phyloP scores from a whole-genome alignment of 1,140 invertebrate species.

The Bilobella aurantiaca region DNA sequence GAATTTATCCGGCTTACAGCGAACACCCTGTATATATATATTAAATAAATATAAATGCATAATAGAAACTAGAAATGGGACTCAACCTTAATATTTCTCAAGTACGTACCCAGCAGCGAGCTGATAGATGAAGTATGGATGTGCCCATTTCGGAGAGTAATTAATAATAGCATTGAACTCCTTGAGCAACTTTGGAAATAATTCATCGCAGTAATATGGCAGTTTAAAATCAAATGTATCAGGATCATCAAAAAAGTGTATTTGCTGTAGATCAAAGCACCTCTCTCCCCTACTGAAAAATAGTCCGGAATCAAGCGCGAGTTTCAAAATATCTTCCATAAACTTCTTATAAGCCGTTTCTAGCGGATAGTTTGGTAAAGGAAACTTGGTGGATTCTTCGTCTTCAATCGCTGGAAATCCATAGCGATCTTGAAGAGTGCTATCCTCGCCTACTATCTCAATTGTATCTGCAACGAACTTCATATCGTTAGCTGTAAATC shows the following conservation, averaged over 20 bases:
- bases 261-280: not conserved
- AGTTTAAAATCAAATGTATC: conserved; percentile 9
- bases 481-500: not conserved
- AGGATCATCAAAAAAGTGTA: conserved; percentile 4
- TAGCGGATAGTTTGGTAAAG: not conserved
- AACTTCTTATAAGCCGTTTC: not conserved
- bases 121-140: conserved; percentile 11
- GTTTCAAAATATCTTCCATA: not conserved
- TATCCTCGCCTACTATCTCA: not conserved
- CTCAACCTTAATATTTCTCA: too few relatives aligned
- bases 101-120: not conserved
- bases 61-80: too few relatives aligned
- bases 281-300: not conserved
- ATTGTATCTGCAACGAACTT: conserved; percentile 9
- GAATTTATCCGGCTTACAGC: too few relatives aligned
- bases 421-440: not conserved
- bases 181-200: not conserved
- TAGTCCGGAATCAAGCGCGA: not conserved
- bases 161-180: not conserved
- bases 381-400: not conserved
- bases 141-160: conserved; percentile 3
- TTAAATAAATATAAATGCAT: too few relatives aligned
- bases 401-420: not conserved
- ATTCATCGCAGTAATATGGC: not conserved
- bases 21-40: too few relatives aligned